Evolutionary conservation across 2,888 invertebrate species (phyloP).

Genomic region (Heliconius hortense): DNA sequence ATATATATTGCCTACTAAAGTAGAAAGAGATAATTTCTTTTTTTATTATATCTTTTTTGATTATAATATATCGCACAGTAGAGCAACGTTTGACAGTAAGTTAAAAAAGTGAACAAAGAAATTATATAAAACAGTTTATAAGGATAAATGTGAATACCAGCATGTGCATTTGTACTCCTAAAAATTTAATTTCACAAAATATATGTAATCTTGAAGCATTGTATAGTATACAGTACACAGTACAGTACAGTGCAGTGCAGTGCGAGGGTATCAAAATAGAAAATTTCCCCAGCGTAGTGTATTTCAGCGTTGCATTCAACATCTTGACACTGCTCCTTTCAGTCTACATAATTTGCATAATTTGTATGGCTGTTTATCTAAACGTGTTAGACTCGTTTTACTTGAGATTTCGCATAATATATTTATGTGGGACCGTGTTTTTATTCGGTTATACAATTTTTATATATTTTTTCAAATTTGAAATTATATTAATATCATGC

Average conservation of each 20-base stretch:
- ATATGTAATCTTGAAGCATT: conserved; percentile 28
- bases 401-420: not conserved
- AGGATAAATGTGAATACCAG: not conserved
- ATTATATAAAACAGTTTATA: not conserved
- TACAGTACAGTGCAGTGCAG: conserved; percentile 18
- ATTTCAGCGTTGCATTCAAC: conserved; percentile 39
- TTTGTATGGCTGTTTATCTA: conserved; percentile 34
- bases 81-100: too few species aligned
- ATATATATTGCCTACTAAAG: not conserved
- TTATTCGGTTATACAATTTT: not conserved
- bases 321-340: conserved; percentile 36
- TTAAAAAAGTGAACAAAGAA: too few species aligned
- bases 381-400: conserved; percentile 18
- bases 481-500: too few species aligned
- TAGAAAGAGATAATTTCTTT: too few species aligned
- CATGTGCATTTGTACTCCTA: not conserved
- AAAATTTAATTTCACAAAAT: conserved; percentile 23
- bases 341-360: conserved; percentile 31
- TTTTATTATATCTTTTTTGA: too few species aligned
- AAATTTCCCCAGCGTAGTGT: conserved; percentile 46
- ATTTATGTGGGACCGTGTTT: not conserved
- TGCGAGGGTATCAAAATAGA: conserved; percentile 35
- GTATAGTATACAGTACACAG: conserved; percentile 14
- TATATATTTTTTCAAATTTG: too few species aligned
- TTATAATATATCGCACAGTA: too few species aligned